Base-by-base conservation (phyloP, 1,140 invertebrate genomes). In the Antheraea pernyi region DNA sequence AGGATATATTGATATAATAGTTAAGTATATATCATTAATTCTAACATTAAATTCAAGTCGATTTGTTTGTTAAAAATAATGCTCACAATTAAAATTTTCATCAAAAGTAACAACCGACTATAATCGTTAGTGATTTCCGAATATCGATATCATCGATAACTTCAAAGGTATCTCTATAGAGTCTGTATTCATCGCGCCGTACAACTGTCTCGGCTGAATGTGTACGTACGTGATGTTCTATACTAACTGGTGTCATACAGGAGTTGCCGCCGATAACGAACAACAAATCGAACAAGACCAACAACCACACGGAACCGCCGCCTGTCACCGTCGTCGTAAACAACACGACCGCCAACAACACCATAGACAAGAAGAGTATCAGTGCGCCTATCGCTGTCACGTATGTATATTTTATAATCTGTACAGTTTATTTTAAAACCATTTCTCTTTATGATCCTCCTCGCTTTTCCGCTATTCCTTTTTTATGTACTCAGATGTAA, bases 251-350 rank as follows among this genome's bases (percentile, higher is more conserved):
- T 73, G 11, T 67, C 19, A 13, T 59, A n/a, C 77, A 91, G 88
- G 88, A 91, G 72, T 72, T 91, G 67, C 88, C 88, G 36, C 87
- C 87, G 37, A 93, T 93, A 75, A 89, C 93, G 69, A 95, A 95
- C 89, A 86, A 83, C 83, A 86, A 86, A 58, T 42, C 77, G 36
- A 78, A 70, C 67, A 83, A 85, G 65, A 74, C 72, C 2, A 68
- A 79, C 62, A 86, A 86, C 67, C 82, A 88, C 77, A 70, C 80
- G 65, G 82, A 91, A 30, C 48, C 69, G 3, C 48, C 72, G 18
- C 65, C 71, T 58, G 39, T 71, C 42, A 36, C 79, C 68, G 9
- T 64, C 68, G 58, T 39, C 67, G 58, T 63, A 62, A 79, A 74
- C 58, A 80, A 74, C 70, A 69, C 77, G 16, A 87, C 88, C 72